These are phyloP conservation scores for Formica aserva DNA, from an alignment of 2,888 invertebrate species.

Conservation along the genomic window DNA sequence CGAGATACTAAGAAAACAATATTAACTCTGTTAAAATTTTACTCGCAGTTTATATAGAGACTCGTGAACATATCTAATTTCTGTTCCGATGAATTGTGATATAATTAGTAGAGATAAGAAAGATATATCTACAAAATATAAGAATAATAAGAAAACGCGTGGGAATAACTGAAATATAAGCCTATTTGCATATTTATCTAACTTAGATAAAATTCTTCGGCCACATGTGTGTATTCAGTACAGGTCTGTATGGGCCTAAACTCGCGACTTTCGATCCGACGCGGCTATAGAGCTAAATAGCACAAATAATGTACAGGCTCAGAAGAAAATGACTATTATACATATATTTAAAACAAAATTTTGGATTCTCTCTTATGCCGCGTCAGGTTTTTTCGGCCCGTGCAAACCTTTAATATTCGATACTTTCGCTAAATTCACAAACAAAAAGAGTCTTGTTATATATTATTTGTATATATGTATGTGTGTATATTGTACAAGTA, in stretches of 20 bases:
- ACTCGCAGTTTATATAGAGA: neutral
- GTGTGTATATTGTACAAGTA: neutral
- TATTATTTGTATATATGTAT: conserved; percentile 7
- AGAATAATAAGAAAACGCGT: neutral
- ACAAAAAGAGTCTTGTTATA: neutral
- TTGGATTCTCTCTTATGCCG: neutral
- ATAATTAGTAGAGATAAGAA: neutral
- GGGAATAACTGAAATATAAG: conserved; percentile 15
- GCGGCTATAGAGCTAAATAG: neutral
- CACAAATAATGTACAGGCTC: neutral
- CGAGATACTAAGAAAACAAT: neutral
- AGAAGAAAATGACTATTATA: neutral
- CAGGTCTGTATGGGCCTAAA: neutral
- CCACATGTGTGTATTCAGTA: neutral
- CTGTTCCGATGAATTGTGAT: neutral
- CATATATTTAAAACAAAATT: neutral
- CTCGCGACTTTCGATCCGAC: neutral
- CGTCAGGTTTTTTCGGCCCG: neutral
- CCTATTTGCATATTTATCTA: neutral
- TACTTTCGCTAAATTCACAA: neutral
- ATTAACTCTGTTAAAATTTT: neutral
- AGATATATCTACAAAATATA: conserved; percentile 9
- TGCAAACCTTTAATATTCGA: neutral
- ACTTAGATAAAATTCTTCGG: neutral
- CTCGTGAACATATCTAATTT: conserved; percentile 2